Percentiles rank a stretch among this genome's conserved stretches.
Conservation (phyloP, 2,888 invertebrate genomes). For the Phania funesta region DNA sequence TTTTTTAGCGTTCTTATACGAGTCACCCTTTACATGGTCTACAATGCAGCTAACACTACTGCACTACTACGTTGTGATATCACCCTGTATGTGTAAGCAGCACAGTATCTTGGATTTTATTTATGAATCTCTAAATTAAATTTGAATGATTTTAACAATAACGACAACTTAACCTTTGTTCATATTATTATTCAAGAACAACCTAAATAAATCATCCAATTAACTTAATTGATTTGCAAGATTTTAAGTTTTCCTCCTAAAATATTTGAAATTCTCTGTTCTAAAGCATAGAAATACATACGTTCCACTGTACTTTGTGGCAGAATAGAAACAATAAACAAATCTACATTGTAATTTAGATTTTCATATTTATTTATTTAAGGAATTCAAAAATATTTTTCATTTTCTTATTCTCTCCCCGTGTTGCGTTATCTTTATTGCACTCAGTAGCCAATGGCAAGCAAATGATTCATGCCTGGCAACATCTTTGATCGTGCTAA, state of each 20-base stretch:
- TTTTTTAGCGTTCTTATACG: too few species aligned
- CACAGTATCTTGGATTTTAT: too few species aligned
- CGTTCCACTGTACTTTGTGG: not conserved
- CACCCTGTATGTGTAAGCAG: too few species aligned
- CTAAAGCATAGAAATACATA: not conserved
- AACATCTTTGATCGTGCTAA: slow-evolving; percentile 53
- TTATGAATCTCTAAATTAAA: too few species aligned
- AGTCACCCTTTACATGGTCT: too few species aligned
- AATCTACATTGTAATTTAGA: slow-evolving; percentile 35
- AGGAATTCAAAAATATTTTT: slow-evolving; percentile 37
- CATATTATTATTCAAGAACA: too few species aligned
- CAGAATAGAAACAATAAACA: slow-evolving; percentile 4
- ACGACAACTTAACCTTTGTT: too few species aligned
- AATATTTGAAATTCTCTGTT: not conserved
- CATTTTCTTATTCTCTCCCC: not conserved
- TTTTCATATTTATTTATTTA: slow-evolving; percentile 42
- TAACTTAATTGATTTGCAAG: too few species aligned
- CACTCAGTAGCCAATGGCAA: slow-evolving; percentile 12
- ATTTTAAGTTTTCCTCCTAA: not conserved
- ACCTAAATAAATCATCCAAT: too few species aligned
- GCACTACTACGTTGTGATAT: too few species aligned
- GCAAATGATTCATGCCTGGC: slow-evolving; percentile 58
- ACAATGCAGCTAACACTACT: too few species aligned
- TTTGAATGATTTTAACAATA: too few species aligned
- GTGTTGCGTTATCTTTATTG: slow-evolving; percentile 6